Conservation (phyloP, 2,888 invertebrate genomes). For the Linnaemya tessellans region DNA sequence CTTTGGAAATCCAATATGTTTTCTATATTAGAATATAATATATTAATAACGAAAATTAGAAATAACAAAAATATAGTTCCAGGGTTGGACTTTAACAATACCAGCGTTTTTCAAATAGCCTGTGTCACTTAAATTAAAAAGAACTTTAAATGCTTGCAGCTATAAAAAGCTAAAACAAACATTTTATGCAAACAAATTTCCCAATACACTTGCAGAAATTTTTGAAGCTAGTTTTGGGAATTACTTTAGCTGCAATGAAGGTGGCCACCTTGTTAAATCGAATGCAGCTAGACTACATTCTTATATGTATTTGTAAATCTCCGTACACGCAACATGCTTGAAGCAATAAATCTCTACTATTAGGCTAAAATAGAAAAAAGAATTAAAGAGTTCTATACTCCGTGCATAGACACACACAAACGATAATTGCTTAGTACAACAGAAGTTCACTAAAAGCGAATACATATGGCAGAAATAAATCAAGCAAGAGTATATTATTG, state of each 20-base stretch:
- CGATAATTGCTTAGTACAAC: background rate
- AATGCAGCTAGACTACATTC: background rate
- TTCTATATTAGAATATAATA: too few relatives aligned
- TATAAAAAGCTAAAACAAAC: too few relatives aligned
- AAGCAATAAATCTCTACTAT: constrained; percentile 42
- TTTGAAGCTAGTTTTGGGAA: background rate
- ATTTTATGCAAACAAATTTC: too few relatives aligned
- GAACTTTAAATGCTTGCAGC: too few relatives aligned
- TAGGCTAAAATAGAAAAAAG: constrained; percentile 6
- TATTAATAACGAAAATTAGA: too few relatives aligned
- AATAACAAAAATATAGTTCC: too few relatives aligned
- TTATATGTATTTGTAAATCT: background rate
- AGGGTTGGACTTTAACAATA: too few relatives aligned
- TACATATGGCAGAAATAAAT: background rate
- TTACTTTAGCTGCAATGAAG: background rate
- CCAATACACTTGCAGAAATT: background rate
- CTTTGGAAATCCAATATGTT: too few relatives aligned
- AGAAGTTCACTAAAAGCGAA: background rate
- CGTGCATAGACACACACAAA: background rate
- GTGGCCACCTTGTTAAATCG: background rate
- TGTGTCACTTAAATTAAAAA: too few relatives aligned
- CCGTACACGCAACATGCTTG: constrained; percentile 5
- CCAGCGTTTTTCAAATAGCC: too few relatives aligned
- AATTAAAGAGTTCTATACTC: background rate
- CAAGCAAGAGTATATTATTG: background rate